Base-by-base conservation (phyloP, 2,113 vertebrate genomes). In the Indicator indicator region DNA sequence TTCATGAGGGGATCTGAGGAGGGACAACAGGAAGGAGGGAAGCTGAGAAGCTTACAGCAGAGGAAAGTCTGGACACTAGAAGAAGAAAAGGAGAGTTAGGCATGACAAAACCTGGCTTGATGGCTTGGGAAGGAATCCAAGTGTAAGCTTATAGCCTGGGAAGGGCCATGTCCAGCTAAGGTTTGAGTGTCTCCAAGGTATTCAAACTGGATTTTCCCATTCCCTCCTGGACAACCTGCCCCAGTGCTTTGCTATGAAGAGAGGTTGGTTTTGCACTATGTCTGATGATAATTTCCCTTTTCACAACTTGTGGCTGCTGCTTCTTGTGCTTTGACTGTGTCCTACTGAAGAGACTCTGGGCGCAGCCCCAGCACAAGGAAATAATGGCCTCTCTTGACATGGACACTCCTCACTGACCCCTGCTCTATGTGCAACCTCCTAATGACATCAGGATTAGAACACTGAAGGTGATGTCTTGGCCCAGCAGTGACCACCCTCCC, bases 391-490 rank as follows among this genome's bases (percentile, higher is more conserved):
- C 33, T 44, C 55, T 56, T 3, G 1, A 8, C 26, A 52, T 5
- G 1, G 32, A 36, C 1, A 0, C 32, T 20, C 21, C 21, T 54
- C 1, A 0, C 42, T 46, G 62, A 33, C 24, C 50, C 16, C 2
- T 4, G 9, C 17, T 71, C 73, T 27, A 2, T 1, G 5, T 19
- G 33, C 12, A 67, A 30, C 40, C 50, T 72, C 48, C 42, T 48
- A 30, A 28, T 5, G 36, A 9, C 42, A 33, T 44, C n/a, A 21
- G 9, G 30, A 16, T 38, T 62, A 20, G 48, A 65, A n/a, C 13
- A 14, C 24, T 52, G 20, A 77, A 63, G 8, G 2, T 40, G 16
- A 16, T 7, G 24, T 42, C 30, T 28, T 48, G 68, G 10, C 19
- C 28, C 38, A 32, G n/a, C 14, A 28, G 9, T 16, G 55, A 19